Evolutionary conservation across 2,113 vertebrate genomes (phyloP).

Genomic region (Gnathonemus echidnorhynchus): DNA sequence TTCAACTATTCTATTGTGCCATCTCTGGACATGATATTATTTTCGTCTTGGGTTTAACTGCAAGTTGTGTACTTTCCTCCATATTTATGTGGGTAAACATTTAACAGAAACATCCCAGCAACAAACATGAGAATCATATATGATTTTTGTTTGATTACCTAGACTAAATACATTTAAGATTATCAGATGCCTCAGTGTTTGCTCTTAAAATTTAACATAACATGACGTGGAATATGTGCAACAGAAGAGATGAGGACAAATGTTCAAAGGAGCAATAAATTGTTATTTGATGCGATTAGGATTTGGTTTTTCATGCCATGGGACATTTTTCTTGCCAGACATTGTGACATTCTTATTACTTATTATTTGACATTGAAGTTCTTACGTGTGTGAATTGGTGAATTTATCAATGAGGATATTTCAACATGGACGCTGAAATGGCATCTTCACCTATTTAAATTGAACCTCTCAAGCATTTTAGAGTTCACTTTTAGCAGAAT

Average conservation of each 20-base stretch:
- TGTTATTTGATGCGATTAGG: not conserved
- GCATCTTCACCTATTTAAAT: not conserved
- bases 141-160: not conserved
- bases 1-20: not conserved
- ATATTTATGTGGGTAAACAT: not conserved
- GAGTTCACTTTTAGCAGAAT: not conserved
- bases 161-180: not conserved
- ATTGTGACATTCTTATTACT: not conserved
- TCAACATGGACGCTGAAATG: not conserved
- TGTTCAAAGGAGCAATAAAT: not conserved
- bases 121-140: not conserved
- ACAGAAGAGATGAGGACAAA: not conserved
- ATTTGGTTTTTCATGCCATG: not conserved
- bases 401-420: not conserved
- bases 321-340: not conserved
- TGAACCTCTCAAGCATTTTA: not conserved
- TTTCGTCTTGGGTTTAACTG: not conserved
- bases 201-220: not conserved
- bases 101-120: not conserved
- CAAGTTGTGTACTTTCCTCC: not conserved
- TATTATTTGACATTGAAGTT: not conserved
- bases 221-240: not conserved
- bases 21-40: not conserved
- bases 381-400: not conserved
- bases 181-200: not conserved